Conservation (phyloP, 2,797 vertebrate genomes). For the Pagetopsis macropterus region DNA sequence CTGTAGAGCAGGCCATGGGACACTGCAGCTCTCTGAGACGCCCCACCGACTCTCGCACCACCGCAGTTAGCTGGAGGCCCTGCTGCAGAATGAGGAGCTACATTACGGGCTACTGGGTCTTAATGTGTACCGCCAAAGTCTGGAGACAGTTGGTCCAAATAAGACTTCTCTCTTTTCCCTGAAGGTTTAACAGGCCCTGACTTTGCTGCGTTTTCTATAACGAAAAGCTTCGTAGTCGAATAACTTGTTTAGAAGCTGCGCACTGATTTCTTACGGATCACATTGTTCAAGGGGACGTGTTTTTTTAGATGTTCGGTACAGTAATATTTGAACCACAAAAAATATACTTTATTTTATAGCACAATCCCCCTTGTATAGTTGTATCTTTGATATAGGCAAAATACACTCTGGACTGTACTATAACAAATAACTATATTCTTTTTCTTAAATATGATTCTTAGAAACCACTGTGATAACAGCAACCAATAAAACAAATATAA, state of each 20-base stretch:
- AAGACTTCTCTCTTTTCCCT: constrained; percentile 4
- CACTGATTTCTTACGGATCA: neutral
- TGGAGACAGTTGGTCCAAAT: constrained; percentile 11
- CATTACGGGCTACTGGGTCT: constrained; percentile 50
- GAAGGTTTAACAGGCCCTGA: constrained; percentile 3
- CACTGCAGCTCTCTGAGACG: constrained; percentile 76
- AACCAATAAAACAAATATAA: neutral
- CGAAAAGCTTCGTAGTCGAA: constrained; percentile 4
- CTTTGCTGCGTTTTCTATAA: neutral
- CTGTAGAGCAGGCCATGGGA: constrained; percentile 78
- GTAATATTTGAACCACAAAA: neutral
- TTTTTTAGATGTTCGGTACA: neutral
- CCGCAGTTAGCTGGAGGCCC: constrained; percentile 71
- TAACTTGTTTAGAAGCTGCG: neutral
- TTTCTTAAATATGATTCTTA: neutral
- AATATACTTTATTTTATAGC: neutral
- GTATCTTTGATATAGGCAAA: neutral
- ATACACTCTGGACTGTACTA: neutral
- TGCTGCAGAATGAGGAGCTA: constrained; percentile 65
- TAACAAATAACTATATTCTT: neutral
- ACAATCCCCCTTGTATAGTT: too few relatives aligned
- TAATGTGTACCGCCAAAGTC: constrained; percentile 16
- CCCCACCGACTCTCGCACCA: constrained; percentile 71
- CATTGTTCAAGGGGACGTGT: neutral
- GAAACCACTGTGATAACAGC: neutral